These are phyloP conservation scores for Microcebus lehilahytsara DNA, from an alignment of 2,113 vertebrate species.

Conservation along the genomic window DNA sequence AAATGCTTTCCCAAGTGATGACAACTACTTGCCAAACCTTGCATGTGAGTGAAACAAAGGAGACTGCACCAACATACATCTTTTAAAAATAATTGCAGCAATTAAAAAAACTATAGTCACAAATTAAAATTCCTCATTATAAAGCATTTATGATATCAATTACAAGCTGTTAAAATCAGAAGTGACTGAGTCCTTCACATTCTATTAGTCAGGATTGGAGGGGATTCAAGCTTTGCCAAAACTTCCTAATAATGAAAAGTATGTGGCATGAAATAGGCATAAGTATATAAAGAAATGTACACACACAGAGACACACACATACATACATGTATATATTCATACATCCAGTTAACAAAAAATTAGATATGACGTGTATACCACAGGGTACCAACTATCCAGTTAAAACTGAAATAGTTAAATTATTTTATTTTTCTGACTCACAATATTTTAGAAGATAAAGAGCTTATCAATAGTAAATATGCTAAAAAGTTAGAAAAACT, in stretches of 20 bases:
- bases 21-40: neutral
- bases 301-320: neutral
- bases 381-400: neutral
- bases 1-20: neutral
- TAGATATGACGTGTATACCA: neutral
- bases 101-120: neutral
- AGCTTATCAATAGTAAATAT: neutral
- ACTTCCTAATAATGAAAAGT: neutral
- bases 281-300: rapidly evolving
- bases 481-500: neutral
- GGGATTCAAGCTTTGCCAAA: neutral
- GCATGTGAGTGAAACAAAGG: neutral
- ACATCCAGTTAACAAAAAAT: too few relatives aligned
- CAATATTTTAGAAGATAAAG: neutral
- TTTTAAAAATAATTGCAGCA: neutral
- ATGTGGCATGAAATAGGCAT: rapidly evolving
- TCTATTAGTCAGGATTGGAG: neutral
- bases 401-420: neutral
- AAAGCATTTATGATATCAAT: neutral
- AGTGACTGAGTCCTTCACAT: neutral
- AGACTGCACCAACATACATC: neutral
- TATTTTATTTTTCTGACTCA: neutral
- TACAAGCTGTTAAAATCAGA: neutral
- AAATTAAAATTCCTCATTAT: neutral
- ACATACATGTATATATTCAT: too few relatives aligned